These are phyloP conservation scores for Holacanthella duospinosa DNA, from an alignment of 2,888 invertebrate species.

Conservation along the genomic window DNA sequence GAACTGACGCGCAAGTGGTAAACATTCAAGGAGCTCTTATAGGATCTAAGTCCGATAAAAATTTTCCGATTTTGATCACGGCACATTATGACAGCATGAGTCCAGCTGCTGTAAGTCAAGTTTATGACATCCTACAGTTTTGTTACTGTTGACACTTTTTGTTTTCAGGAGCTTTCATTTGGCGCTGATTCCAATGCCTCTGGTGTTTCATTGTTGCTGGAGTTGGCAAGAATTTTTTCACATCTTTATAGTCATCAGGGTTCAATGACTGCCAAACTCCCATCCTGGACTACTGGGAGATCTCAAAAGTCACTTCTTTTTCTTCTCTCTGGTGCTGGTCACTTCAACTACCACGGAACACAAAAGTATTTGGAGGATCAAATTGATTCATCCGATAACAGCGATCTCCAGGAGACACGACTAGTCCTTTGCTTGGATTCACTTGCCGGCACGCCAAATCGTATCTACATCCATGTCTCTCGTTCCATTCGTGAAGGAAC, in stretches of 20 bases:
- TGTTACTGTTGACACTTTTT: neutral
- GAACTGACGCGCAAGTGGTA: constrained; percentile 70
- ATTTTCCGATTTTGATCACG: constrained; percentile 71
- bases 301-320: constrained; percentile 68
- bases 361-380: constrained; percentile 94
- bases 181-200: constrained; percentile 91
- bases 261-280: constrained; percentile 8
- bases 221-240: constrained; percentile 77
- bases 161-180: constrained; percentile 63
- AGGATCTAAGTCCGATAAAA: constrained; percentile 59
- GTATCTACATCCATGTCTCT: constrained; percentile 82
- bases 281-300: constrained; percentile 39
- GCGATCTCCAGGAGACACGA: constrained; percentile 62
- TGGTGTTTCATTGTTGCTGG: constrained; percentile 75
- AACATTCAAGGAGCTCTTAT: constrained; percentile 74
- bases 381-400: constrained; percentile 50
- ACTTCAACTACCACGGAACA: constrained; percentile 86
- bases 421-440: constrained; percentile 81
- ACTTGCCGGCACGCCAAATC: constrained; percentile 50
- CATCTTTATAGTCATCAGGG: constrained; percentile 65
- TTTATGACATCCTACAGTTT: constrained; percentile 6
- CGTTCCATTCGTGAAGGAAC: constrained; percentile 84
- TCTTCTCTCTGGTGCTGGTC: constrained; percentile 78
- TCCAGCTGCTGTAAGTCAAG: constrained; percentile 67
- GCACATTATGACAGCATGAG: constrained; percentile 90